Base-by-base conservation (phyloP, 2,113 vertebrate species). In the Dasyornis broadbenti region DNA sequence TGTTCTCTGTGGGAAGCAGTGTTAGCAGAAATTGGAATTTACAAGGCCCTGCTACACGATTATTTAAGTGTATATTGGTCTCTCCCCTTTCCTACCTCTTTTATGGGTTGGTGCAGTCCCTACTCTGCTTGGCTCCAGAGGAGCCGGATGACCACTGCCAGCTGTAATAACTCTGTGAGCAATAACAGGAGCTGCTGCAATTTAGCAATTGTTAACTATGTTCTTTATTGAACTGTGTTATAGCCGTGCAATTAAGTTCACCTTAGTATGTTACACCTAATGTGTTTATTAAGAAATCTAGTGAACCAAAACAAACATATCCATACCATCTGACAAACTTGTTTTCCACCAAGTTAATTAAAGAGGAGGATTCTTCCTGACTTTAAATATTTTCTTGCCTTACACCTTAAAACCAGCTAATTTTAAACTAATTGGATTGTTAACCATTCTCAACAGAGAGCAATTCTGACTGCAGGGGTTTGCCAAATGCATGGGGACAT, bases 211-310 rank as follows among this genome's bases (percentile, higher is more conserved):
- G 92, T 95, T 96, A 95, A 90, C 86, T 64, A 44, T 49, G 50
- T 37, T 61, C 73, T 92, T 76, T 93, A 95, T 85, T 95, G 83
- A 85, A 82, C 92, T 95, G 66, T 92, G 71, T 78, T 96, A 80
- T 76, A 89, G 80, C 82, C 81, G n/a, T 70, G 68, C 78, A 94
- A 94, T 96, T 94, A 96, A 72, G 75, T 86, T 95, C 53, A 26
- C 90, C 13, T 20, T 89, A 92, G 77, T 69, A 69, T 3, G 24
- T 80, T 92, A 27, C 59, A 77, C 40, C 73, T 95, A 86, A 96
- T 77, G 64, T 84, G 53, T 95, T 83, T 94, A 94, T 96, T 90
- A 96, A 92, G 80, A 94, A 95, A 70, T 40, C 75, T 49, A 87
- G 39, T 86, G 77, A 90, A 94, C 82, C 82, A 92, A 86, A 94